Evolutionary conservation across 1,140 invertebrate species (phyloP), one percentile per base, ranked within the genome.

Genomic region (Drosophila sucinea): DNA sequence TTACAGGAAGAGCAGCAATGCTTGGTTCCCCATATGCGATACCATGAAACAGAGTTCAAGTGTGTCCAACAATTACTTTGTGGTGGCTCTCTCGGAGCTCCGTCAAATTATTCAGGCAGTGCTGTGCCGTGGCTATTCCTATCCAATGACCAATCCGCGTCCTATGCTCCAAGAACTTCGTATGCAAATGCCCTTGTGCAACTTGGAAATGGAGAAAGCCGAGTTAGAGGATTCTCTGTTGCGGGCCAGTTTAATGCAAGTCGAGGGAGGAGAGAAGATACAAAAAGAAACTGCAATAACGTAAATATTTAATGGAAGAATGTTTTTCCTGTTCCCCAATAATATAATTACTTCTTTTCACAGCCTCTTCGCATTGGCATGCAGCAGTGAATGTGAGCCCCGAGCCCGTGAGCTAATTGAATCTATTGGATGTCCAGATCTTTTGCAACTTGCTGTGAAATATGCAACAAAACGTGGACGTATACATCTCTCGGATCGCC

Each of bases 401-500:
- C 94, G 98, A 44, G 98, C 97, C 0, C 90, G 97, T 3, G 98
- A 99, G 92, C 93, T 98, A 5, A 96, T 97, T 90, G 95, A 97
- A 79, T 93, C 98, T 80, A 95, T 99, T 90, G 94, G 95, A 10
- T 95, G 96, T 74, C 93, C 95, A 2, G 95, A 96, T 54, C 93
- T 97, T 0, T 91, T 98, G 40, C 96, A 97, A 77, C 92, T 98
- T 30, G 97, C 97, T 3, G 95, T 97, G 3, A 97, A 97, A 81
- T 99, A 98, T 92, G 96, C 97, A 3, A 95, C 94, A 3, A 95
- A 96, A 69, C 92, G 96, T 0, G 95, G 95, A 38, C 95, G 95
- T 79, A 94, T 95, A 58, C 95, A 96, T 72, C 93, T 99, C 29
- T 96, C 96, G 0, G 96, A 98, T 75, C 96, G 95, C 90, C 92